Base-by-base conservation (phyloP, 1,140 invertebrate species). In the Cotesia typhae region DNA sequence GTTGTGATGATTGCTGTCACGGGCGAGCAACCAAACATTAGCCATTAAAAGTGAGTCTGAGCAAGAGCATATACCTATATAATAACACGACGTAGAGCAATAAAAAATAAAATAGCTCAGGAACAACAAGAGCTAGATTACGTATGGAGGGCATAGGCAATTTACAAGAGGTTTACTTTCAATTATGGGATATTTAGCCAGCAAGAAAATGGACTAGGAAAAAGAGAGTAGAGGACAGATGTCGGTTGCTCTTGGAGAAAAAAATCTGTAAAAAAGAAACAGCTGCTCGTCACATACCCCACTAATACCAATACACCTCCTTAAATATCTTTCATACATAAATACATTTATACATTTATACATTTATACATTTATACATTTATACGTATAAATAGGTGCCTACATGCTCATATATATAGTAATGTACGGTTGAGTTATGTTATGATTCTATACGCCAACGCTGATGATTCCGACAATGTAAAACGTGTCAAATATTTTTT, bases 351-450 rank as follows among this genome's bases (percentile, higher is more conserved):
- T 28, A 28, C 28, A 28, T 28, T 17, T 17, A 28, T 28, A 28
- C 28, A 2, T 28, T 28, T 28, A 28, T 28, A 28, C 28, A 28
- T 28, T 28, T 28, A 57, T 20, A n/a, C 53, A 55, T 41, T 7
- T 47, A 47, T 47, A 47, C 5, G 10, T 47, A 47, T 47, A 47
- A 47, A 47, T 47, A 28, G 28, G 28, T 28, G 28, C 28, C 28
- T 28, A 28, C 28, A 28, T 28, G 28, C 28, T 28, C 28, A 47
- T 47, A 47, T 47, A 47, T 47, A 47, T 63, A 36, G 41, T 55
- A 67, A 67, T 72, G 57, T 72, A 20, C 57, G 64, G 65, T 38
- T 72, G 71, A 72, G 71, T 72, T 72, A 72, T 72, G 71, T 72
- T 72, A 65, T 72, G 71, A 72, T 72, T 72, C 71, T 60, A 72